phyloP scores from a whole-genome alignment of 2,797 vertebrate species.

The Eidolon dupreanum region DNA sequence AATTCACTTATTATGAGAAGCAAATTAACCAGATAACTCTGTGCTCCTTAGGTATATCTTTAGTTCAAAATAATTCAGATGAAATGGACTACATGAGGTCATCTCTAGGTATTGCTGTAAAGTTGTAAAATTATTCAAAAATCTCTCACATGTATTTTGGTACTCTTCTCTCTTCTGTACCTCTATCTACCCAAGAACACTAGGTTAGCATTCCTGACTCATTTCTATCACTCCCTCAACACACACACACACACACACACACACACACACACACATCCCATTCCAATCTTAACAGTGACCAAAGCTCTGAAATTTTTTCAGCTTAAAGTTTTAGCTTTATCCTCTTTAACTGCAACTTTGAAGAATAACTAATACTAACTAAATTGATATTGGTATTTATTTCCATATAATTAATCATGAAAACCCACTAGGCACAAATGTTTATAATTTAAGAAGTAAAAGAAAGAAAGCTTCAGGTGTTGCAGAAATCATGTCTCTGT shows the following conservation, averaged over 20 bases:
- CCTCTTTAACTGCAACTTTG: neutral
- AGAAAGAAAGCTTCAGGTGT: neutral
- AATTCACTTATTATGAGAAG: neutral
- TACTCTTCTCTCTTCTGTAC: neutral
- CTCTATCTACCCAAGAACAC: neutral
- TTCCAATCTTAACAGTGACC: neutral
- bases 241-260: neutral
- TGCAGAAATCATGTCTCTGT: neutral
- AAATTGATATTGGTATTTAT: neutral
- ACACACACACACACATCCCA: neutral
- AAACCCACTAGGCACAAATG: neutral
- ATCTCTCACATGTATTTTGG: neutral
- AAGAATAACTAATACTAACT: neutral
- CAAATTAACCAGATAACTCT: neutral
- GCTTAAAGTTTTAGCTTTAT: neutral
- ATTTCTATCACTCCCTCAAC: neutral
- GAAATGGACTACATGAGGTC: neutral
- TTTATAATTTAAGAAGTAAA: neutral
- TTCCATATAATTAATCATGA: neutral
- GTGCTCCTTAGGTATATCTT: neutral
- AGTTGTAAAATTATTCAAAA: neutral
- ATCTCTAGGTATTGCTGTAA: neutral
- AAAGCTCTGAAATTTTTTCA: neutral
- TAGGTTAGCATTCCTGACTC: neutral
- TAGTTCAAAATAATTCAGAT: constrained; percentile 10